Conservation (phyloP, 2,797 vertebrate species). For the Cuculus canorus region DNA sequence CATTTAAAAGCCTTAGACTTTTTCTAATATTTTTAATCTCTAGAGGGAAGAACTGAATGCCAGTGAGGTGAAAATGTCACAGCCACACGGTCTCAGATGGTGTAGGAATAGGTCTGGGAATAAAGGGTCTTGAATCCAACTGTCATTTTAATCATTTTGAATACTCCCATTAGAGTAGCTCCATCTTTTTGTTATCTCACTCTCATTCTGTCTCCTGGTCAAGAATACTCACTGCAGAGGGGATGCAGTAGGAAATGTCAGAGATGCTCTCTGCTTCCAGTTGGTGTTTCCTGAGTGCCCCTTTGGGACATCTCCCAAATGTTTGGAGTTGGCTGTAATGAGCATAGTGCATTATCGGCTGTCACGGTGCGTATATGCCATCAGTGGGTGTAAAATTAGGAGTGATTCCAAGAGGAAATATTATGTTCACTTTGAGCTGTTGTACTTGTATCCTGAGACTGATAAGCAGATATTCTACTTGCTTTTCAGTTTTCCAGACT, state of each 20-base stretch:
- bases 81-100: too few relatives aligned
- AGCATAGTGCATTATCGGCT: background rate
- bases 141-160: too few relatives aligned
- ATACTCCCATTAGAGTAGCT: too few relatives aligned
- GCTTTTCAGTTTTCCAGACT: slow-evolving; percentile 1
- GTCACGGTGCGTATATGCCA: background rate
- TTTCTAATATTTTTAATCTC: too few relatives aligned
- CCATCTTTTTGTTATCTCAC: too few relatives aligned
- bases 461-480: slow-evolving; percentile 24
- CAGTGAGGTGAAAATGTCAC: too few relatives aligned
- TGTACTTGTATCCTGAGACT: slow-evolving; percentile 19
- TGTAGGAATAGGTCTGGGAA: too few relatives aligned
- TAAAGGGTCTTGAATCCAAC: too few relatives aligned
- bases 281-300: too few relatives aligned
- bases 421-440: slow-evolving; percentile 7
- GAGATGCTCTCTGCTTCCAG: too few relatives aligned
- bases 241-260: background rate
- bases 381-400: slow-evolving; percentile 49
- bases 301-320: background rate
- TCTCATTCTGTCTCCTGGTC: background rate
- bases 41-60: too few relatives aligned
- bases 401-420: slow-evolving; percentile 51
- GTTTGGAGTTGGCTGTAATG: background rate
- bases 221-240: background rate
- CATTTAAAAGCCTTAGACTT: too few relatives aligned